These are phyloP conservation scores for Aptenodytes forsteri DNA, from an alignment of 2,113 vertebrate genomes.

Conservation along the genomic window DNA sequence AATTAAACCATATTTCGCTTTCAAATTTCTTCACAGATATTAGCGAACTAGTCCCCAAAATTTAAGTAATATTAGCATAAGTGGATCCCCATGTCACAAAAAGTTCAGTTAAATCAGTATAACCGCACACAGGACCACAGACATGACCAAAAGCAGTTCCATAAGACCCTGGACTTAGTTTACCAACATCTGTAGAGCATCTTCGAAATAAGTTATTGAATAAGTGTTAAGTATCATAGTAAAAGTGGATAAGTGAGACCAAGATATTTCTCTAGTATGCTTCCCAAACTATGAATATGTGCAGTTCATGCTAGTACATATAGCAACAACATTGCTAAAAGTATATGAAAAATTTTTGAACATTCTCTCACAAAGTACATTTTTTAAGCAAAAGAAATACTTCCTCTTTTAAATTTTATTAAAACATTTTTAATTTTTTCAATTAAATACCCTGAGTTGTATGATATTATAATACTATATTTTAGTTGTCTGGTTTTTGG, in stretches of 20 bases:
- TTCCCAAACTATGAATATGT: not conserved
- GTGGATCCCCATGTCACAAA: not conserved
- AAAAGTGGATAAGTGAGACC: not conserved
- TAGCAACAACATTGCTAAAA: not conserved
- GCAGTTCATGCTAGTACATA: not conserved
- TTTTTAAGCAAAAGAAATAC: not conserved
- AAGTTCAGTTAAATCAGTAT: not conserved
- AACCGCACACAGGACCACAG: not conserved
- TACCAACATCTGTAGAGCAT: not conserved
- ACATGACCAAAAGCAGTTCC: not conserved
- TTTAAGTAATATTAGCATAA: not conserved
- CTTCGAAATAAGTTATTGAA: not conserved
- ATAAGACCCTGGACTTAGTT: not conserved
- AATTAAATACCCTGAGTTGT: not conserved
- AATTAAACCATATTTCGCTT: not conserved
- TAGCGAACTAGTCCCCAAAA: not conserved
- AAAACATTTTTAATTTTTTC: not conserved
- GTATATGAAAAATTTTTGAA: not conserved
- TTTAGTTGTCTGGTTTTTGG: not conserved
- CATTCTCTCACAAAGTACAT: not conserved
- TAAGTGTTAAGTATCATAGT: not conserved
- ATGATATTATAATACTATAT: not conserved
- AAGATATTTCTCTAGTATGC: not conserved
- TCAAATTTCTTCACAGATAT: not conserved
- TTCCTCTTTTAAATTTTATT: not conserved